Evolutionary conservation across 1,140 invertebrate species (phyloP).

Genomic region (Araneus ventricosus): DNA sequence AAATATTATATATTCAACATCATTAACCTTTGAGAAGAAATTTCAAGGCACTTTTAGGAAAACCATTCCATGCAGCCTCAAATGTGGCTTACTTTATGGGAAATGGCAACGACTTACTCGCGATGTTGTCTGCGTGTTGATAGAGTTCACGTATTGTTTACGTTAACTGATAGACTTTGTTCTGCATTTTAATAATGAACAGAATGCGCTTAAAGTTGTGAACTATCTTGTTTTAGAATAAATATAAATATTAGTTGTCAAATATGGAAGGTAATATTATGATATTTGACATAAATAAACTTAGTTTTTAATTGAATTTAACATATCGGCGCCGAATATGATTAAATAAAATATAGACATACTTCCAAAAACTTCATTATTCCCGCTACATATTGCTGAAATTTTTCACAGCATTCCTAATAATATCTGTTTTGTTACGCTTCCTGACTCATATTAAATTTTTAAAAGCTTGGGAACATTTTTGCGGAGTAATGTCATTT

Average conservation of each 20-base stretch:
- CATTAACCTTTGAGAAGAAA: too few species aligned
- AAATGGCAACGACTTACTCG: neutral
- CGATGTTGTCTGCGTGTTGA: constrained; percentile 50
- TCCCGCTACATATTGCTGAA: neutral
- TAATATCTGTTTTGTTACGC: neutral
- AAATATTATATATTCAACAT: too few species aligned
- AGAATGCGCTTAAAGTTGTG: constrained; percentile 18
- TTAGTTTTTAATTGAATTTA: neutral
- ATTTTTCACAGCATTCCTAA: neutral
- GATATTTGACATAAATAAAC: neutral
- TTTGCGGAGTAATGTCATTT: neutral
- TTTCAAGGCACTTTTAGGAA: too few species aligned
- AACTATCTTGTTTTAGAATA: neutral
- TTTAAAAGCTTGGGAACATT: neutral
- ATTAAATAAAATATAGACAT: neutral
- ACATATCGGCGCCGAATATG: neutral
- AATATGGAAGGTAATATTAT: constrained; percentile 47
- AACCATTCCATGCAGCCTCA: too few species aligned
- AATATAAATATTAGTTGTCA: neutral
- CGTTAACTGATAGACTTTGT: neutral
- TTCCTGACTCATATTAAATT: neutral
- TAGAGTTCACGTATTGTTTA: constrained; percentile 23
- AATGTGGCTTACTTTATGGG: too few species aligned
- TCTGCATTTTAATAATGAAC: neutral
- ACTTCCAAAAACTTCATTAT: neutral